Percentiles rank a stretch among this genome's conserved stretches.
Evolutionary conservation across 2,888 invertebrate species (phyloP).

Genomic region (Corbicula japonica): DNA sequence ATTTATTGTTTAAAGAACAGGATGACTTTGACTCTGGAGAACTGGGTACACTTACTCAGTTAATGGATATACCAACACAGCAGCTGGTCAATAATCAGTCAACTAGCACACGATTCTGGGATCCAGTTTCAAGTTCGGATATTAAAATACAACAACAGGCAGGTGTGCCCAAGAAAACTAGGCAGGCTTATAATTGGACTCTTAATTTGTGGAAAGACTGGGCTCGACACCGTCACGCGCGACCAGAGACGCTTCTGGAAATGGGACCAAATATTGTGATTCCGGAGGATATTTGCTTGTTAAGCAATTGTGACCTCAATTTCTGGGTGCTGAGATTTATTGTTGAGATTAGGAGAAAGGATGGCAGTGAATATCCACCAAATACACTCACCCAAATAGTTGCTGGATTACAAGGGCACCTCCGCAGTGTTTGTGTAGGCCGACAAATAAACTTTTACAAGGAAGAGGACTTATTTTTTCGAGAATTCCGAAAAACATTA

Average conservation of each 20-base stretch:
- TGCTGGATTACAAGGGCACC: conserved; percentile 6
- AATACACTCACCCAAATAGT: conserved; percentile 14
- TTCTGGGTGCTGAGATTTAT: conserved; percentile 24
- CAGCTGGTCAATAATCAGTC: too few relatives aligned
- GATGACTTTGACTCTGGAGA: too few relatives aligned
- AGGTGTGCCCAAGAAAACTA: conserved; percentile 19
- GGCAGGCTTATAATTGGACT: conserved; percentile 28
- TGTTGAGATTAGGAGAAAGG: conserved; percentile 18
- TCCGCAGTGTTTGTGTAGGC: not conserved
- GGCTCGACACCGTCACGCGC: conserved; percentile 9
- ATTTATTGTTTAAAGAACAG: too few relatives aligned
- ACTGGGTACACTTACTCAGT: too few relatives aligned
- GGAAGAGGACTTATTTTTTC: conserved; percentile 6
- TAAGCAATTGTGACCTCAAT: conserved; percentile 1
- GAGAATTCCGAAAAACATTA: conserved; percentile 10
- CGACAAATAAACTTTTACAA: not conserved
- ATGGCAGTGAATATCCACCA: conserved; percentile 22
- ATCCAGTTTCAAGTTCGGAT: too few relatives aligned
- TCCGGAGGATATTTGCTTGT: conserved; percentile 7
- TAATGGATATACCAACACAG: too few relatives aligned
- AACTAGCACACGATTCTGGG: too few relatives aligned
- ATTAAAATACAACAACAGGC: too few relatives aligned
- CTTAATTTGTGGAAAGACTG: conserved; percentile 11
- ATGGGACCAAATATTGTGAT: not conserved
- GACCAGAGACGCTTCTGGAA: conserved; percentile 19